These are phyloP conservation scores for Pseudorectes ferrugineus DNA, from an alignment of 2,113 vertebrate genomes.

Conservation along the genomic window DNA sequence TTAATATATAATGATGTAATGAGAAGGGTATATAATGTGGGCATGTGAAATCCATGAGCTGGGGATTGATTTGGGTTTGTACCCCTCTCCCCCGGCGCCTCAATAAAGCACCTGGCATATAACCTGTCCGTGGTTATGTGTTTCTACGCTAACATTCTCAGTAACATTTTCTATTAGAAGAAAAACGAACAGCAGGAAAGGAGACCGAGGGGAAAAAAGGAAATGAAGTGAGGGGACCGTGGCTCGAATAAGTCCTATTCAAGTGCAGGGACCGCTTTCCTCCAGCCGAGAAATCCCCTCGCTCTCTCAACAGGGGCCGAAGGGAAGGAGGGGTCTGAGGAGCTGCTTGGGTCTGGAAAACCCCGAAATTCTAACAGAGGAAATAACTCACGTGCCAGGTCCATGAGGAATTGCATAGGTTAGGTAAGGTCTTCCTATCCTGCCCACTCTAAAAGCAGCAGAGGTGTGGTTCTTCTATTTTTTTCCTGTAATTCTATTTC, in stretches of 20 bases:
- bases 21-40: too few species aligned
- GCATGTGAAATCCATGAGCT: too few species aligned
- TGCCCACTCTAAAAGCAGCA: accelerated
- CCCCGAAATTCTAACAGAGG: neutral
- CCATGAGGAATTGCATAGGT: neutral
- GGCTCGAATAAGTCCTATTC: neutral
- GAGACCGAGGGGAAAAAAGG: accelerated
- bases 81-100: too few species aligned
- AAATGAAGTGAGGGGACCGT: neutral
- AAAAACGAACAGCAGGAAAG: neutral
- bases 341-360: neutral
- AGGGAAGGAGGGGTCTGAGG: neutral
- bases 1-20: too few species aligned
- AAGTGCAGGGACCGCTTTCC: accelerated
- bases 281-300: neutral
- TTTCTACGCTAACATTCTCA: too few species aligned
- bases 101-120: too few species aligned
- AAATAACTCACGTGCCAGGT: accelerated
- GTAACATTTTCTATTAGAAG: neutral
- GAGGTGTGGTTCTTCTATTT: too few species aligned
- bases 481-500: neutral
- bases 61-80: too few species aligned
- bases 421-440: neutral
- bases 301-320: accelerated
- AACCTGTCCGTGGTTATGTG: too few species aligned